Evolutionary conservation across 2,888 invertebrate genomes (phyloP), one percentile per base, ranked within the genome.

Genomic region (Parnassius mnemosyne): DNA sequence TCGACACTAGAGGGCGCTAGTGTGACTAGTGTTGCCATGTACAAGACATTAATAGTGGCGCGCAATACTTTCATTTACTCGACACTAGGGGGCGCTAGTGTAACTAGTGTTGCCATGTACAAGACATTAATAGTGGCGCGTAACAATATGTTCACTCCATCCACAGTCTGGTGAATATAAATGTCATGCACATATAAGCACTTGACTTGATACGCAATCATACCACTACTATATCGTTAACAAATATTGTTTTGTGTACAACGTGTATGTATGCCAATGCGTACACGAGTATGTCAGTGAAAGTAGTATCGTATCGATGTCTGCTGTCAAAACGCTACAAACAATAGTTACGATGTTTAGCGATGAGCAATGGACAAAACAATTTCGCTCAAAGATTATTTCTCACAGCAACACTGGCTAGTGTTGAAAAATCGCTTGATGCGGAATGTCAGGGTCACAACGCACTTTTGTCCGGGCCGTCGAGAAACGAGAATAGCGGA

Each of bases 191-290:
- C 34, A 34, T 34, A 34, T 7, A 34, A 7, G 1, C 7, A 34
- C 34, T 34, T 34, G 34, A 34, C 34, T 0, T 34, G 34, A 34
- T 7, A 34, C 5, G 34, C 34, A 34, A 34, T 7, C 7, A 34
- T 34, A 34, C 34, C 11, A 43, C 11, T 43, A 11, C 43, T 43
- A 43, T 11, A 43, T 43, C 43, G 43, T 10, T 12, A 34, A 49
- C 49, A 49, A 49, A 34, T 34, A 34, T 34, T 13, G 10, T 49
- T 49, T 49, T 49, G 49, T 49, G 53, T 57, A 41, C 11, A 55
- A 65, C 57, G 44, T 61, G 66, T 62, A 57, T 49, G 53, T 55
- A 42, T 55, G 46, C 44, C 56, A 55, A 42, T n/a, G 51, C 16
- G 42, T 16, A 12, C 42, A 51, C 20, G 43, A 12, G 12, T 49